Evolutionary conservation across 2,888 invertebrate species (phyloP), one percentile per base, ranked within the genome.

Genomic region (Epistrophe eligans): DNA sequence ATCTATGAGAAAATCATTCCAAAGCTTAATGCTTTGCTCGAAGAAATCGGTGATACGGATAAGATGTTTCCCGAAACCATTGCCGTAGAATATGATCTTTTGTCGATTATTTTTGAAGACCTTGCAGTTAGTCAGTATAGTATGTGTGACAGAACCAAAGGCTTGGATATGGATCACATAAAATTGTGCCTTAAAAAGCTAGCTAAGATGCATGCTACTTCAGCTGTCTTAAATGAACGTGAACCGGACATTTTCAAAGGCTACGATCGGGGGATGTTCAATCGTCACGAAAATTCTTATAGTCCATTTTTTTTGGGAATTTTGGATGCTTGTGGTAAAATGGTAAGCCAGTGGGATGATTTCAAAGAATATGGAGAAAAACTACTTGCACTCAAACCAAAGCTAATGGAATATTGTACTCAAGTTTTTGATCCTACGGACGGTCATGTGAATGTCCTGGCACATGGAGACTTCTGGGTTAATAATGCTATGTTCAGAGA

Each of bases 121-220:
- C 90, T 93, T 0, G 89, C 84, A 57, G 89, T 84, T 1, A 89
- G 90, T 4, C 90, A 89, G 2, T 93, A 90, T 79, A 48, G 89
- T 0, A 91, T 93, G 91, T 91, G 91, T 4, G 90, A 92, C 79
- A 90, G 93, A 4, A 71, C 90, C 15, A 43, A 88, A 0, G 92
- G 93, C 5, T 89, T 94, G n/a, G 93, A 94, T 85, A 80, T 93
- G 62, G 90, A 91, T 0, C 93, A 94, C 50, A 89, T 93, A 0
- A 92, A 90, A 80, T n/a, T 93, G 10, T 91, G 93, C 9, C 87
- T 94, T 0, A 89, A 91, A 1, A 91, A 93, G 4, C 79, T 94
- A 85, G 94, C 94, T 8, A 92, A 92, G 88, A 94, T 94, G 90
- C 94, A 94, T 89, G 94, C 94, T 1, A 91, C 94, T 1, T 93